Percentiles rank a stretch among this genome's conserved stretches.
phyloP scores from a whole-genome alignment of 2,113 vertebrate species.

The Eulacestoma nigropectus region DNA sequence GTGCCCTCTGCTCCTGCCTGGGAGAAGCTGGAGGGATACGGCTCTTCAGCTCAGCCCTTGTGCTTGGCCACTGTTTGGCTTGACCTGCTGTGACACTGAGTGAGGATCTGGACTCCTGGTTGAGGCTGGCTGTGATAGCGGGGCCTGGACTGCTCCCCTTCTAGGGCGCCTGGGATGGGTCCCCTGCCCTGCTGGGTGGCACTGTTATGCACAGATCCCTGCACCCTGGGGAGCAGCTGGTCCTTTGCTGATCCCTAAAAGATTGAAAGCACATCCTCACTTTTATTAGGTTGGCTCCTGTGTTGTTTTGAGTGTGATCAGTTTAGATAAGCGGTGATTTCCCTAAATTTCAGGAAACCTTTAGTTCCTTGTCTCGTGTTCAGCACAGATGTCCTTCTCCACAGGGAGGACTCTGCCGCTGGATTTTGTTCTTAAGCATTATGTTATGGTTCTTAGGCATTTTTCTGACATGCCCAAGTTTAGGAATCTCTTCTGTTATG shows the following conservation, averaged over 20 bases:
- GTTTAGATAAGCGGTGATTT: background rate
- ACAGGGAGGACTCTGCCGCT: background rate
- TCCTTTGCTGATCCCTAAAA: background rate
- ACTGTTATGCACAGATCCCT: rapidly evolving
- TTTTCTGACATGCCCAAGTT: background rate
- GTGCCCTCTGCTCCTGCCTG: background rate
- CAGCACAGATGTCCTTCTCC: background rate
- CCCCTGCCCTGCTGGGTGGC: background rate
- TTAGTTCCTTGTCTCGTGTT: background rate
- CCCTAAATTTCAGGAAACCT: background rate
- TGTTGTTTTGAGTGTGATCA: background rate
- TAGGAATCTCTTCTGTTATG: background rate
- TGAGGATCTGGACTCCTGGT: background rate
- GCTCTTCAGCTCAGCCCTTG: background rate
- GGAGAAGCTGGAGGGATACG: rapidly evolving
- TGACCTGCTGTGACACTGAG: background rate
- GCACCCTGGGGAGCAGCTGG: rapidly evolving
- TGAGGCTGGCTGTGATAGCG: background rate
- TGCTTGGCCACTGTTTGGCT: background rate
- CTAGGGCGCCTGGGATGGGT: too few relatives aligned
- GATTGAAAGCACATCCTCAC: background rate
- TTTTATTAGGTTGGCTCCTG: background rate
- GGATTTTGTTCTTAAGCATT: background rate
- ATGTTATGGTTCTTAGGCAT: background rate
- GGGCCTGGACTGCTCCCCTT: rapidly evolving